These are phyloP conservation scores for Pteropus alecto DNA, from an alignment of 2,113 vertebrate species.

Conservation along the genomic window DNA sequence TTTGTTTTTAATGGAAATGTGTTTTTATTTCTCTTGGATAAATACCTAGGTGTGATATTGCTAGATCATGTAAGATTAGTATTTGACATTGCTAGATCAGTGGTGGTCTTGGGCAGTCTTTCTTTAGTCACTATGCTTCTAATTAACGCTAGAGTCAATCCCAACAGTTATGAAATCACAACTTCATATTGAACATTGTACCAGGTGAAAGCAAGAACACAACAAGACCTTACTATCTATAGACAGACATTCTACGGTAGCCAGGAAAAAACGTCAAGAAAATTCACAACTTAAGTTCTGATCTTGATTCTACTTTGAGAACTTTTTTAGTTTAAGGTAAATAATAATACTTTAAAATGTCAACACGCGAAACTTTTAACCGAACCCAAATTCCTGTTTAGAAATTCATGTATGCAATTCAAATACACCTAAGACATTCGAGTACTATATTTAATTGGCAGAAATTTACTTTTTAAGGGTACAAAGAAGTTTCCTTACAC, in stretches of 20 bases:
- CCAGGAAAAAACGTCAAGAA: neutral
- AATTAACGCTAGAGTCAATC: neutral
- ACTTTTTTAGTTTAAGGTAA: neutral
- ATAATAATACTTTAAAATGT: neutral
- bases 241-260: neutral
- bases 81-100: neutral
- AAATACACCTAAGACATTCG: neutral
- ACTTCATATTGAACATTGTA: neutral
- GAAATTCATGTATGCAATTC: neutral
- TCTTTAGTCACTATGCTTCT: neutral
- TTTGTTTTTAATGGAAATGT: neutral
- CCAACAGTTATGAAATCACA: neutral
- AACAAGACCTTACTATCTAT: neutral
- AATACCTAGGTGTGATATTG: neutral
- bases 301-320: neutral
- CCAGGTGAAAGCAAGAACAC: neutral
- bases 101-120: neutral
- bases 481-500: neutral
- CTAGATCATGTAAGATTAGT: neutral
- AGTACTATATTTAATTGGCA: neutral
- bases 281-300: neutral
- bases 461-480: neutral
- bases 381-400: neutral
- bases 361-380: neutral
- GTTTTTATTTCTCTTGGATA: neutral